Percentiles rank a stretch among this genome's conserved stretches.
phyloP scores from a whole-genome alignment of 2,888 invertebrate genomes.

The Drosophila dives region DNA sequence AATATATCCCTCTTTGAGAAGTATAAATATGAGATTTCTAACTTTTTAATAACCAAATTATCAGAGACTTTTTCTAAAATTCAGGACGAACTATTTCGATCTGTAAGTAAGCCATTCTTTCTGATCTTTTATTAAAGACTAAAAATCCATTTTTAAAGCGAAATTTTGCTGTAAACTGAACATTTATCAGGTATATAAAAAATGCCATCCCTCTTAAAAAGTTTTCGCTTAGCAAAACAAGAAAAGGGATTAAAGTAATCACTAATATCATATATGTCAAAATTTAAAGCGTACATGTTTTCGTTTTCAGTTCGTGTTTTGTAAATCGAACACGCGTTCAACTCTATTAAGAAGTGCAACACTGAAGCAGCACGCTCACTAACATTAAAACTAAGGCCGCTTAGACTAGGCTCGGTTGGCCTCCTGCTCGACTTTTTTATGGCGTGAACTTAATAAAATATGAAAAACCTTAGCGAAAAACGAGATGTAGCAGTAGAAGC shows the following conservation, averaged over 20 bases:
- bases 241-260: not conserved
- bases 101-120: not conserved
- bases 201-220: not conserved
- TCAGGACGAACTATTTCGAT: not conserved
- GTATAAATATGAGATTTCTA: too few species aligned
- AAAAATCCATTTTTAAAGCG: not conserved
- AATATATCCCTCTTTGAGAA: not conserved
- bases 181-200: not conserved
- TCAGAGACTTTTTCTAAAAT: not conserved
- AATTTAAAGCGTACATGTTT: not conserved
- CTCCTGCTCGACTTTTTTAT: conserved; percentile 61
- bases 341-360: conserved; percentile 47
- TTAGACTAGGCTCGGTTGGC: conserved; percentile 35
- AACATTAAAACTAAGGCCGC: conserved; percentile 61
- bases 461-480: conserved; percentile 58
- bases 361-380: conserved; percentile 25
- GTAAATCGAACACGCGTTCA: conserved; percentile 11
- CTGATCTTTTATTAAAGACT: not conserved
- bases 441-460: conserved; percentile 75
- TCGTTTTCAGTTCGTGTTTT: not conserved
- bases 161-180: not conserved
- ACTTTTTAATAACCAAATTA: not conserved
- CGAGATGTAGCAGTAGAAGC: conserved; percentile 14
- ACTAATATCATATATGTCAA: not conserved
- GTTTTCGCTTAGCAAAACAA: not conserved